Conservation (phyloP, 2,113 vertebrate genomes). For the Melospiza melodia region DNA sequence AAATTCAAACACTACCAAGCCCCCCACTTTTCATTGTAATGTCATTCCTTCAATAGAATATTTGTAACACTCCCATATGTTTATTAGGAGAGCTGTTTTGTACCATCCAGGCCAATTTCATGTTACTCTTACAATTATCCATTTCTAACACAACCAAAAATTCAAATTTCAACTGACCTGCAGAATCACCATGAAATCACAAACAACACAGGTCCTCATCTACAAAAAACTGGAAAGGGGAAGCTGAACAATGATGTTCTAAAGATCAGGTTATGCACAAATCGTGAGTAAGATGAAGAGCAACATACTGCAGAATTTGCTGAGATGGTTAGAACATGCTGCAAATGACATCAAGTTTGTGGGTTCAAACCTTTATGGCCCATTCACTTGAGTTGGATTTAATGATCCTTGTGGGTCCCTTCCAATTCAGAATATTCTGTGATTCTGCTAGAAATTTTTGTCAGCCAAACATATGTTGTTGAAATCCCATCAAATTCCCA, state of each 20-base stretch:
- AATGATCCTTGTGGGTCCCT: neutral
- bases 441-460: neutral
- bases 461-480: conserved; percentile 7
- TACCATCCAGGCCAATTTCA: neutral
- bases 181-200: neutral
- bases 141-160: neutral
- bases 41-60: neutral
- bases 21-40: neutral
- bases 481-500: neutral
- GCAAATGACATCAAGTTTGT: neutral
- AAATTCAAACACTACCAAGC: fast-evolving
- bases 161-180: neutral
- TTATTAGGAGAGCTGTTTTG: neutral
- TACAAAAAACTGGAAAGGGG: neutral
- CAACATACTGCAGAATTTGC: neutral
- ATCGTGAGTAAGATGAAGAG: neutral
- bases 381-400: neutral
- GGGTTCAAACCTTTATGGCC: neutral
- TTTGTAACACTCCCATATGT: neutral
- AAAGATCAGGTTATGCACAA: neutral
- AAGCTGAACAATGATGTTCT: neutral
- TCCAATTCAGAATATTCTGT: neutral
- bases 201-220: neutral
- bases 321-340: neutral
- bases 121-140: neutral